Conservation (phyloP, 2,797 vertebrate genomes). For the Meriones psammophilus region DNA sequence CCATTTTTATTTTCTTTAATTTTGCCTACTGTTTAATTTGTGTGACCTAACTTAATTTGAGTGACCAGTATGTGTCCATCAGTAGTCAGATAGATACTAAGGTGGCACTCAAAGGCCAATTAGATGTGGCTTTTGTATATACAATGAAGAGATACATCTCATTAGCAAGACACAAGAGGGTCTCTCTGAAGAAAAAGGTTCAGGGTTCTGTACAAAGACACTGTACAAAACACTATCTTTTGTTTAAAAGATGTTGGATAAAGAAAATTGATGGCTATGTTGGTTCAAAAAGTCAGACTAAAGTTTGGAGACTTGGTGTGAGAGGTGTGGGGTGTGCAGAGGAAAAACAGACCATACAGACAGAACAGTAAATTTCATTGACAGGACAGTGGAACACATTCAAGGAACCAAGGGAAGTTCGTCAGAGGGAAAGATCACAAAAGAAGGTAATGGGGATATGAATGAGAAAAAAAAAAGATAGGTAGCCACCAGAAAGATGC, state of each 20-base stretch:
- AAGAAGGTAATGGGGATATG: fast-evolving
- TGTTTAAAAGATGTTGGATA: neutral
- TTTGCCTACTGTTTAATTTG: neutral
- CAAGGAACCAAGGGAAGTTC: neutral
- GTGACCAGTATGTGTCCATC: neutral
- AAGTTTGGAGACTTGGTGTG: neutral
- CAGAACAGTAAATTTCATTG: neutral
- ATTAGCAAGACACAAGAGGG: neutral
- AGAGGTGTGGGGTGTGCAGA: neutral
- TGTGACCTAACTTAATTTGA: neutral
- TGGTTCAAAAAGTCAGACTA: neutral
- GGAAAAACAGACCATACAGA: neutral
- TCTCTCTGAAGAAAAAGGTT: neutral
- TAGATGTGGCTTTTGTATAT: neutral
- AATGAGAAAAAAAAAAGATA: neutral
- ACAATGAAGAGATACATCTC: neutral
- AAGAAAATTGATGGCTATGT: neutral
- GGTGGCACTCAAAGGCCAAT: neutral
- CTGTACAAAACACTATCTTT: no score
- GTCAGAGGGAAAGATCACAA: neutral
- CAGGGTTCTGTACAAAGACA: neutral
- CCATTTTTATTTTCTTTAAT: conserved; percentile 19
- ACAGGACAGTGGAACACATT: neutral
- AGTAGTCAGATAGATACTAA: neutral
- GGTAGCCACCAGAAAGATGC: neutral